Conservation (phyloP, 2,888 invertebrate genomes). For the Parascotia fuliginaria region DNA sequence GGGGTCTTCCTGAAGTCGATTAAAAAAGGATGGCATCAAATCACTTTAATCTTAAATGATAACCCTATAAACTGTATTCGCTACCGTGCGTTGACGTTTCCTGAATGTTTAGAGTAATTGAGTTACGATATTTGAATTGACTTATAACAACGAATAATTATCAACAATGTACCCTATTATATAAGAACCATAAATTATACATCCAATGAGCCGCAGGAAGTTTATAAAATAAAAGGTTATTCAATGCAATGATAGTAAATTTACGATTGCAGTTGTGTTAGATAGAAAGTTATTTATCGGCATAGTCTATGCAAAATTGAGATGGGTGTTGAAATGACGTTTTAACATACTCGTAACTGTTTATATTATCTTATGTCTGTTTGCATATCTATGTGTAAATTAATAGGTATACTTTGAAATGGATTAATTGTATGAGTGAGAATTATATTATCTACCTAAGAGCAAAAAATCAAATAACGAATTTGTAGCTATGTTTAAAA, state of each 20-base stretch:
- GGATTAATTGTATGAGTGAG: no score
- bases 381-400: not conserved
- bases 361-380: no score
- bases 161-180: constrained; percentile 47
- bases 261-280: not conserved
- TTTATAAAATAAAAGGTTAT: constrained; percentile 47
- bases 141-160: constrained; percentile 59
- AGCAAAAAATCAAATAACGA: no score
- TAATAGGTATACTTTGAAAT: no score
- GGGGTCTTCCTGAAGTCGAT: no score
- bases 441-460: no score
- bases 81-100: constrained; percentile 66
- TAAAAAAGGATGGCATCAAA: not conserved
- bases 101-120: constrained; percentile 68
- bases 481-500: no score
- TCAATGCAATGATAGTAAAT: constrained; percentile 31
- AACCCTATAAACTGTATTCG: constrained; percentile 27
- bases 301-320: not conserved
- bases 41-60: not conserved
- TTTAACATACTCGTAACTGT: not conserved
- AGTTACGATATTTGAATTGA: constrained; percentile 62
- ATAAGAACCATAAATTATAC: constrained; percentile 50
- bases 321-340: not conserved
- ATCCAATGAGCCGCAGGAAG: constrained; percentile 48
- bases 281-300: not conserved